Evolutionary conservation across 2,888 invertebrate species (phyloP), one percentile per base, ranked within the genome.

Genomic region (Capitulum mitella): DNA sequence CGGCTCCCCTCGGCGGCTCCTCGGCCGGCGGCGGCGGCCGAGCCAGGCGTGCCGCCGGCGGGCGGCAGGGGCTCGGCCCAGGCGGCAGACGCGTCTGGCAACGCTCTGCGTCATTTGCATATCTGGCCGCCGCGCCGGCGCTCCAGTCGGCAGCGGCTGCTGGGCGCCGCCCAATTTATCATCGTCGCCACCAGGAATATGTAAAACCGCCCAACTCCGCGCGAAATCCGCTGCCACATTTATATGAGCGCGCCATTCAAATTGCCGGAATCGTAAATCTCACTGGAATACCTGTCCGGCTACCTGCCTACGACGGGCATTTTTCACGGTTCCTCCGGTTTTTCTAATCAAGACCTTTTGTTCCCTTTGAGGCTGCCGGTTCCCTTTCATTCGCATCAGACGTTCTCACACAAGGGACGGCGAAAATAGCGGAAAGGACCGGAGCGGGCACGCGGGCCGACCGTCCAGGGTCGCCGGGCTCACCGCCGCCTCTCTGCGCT

Each of bases 331-430:
- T 37, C 70, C 70, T 70, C 70, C 70, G 16, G 51, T 70, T 70
- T 70, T 70, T 29, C 26, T 70, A 70, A 70, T 70, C 70, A 70
- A 37, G 40, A 37, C 19, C 70, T 26, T 70, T 70, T 70, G 70
- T 70, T 19, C 37, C 70, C 40, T 37, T 70, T 70, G 70, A 40
- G 70, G 34, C 37, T 5, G 26, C 70, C 22, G 40, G 37, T 70
- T 34, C 70, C 70, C 34, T 70, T 22, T 70, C 70, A 70, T 22
- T 70, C 26, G 22, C 34, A 26, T 6, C 37, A 1, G 70, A 26
- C 29, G 19, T 22, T 40, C 37, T 40, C 37, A 37, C 70, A 70
- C 37, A 26, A 70, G 37, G 70, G 70, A 70, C 64, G 26, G 40
- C 51, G 16, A 51, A 16, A 51, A 22, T 51, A 22, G 19, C 51